A percentile compares a stretch with the other conserved stretches of the same genome.
Conservation (phyloP, 2,888 invertebrate genomes). For the Eupithecia inturbata region DNA sequence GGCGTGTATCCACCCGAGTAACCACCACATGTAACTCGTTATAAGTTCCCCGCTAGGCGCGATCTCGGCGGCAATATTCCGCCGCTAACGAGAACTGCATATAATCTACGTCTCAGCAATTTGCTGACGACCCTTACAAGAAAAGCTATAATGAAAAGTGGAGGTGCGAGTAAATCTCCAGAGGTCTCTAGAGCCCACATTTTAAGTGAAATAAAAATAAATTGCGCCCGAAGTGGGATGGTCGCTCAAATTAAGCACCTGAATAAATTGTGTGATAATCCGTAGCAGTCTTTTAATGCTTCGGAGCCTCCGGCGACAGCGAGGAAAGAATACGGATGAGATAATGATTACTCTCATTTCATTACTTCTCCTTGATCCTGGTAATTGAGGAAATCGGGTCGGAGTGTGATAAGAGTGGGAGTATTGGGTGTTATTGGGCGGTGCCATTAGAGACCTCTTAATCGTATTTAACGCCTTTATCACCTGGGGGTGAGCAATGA, state of each 20-base stretch:
- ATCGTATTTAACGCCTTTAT: slow-evolving; percentile 80
- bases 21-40: slow-evolving; percentile 70
- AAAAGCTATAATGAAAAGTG: slow-evolving; percentile 68
- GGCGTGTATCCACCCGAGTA: slow-evolving; percentile 51
- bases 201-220: slow-evolving; percentile 82
- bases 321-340: slow-evolving; percentile 75
- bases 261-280: slow-evolving; percentile 84
- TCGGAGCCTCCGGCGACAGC: slow-evolving; percentile 69
- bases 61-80: slow-evolving; percentile 46
- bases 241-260: slow-evolving; percentile 83
- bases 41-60: slow-evolving; percentile 62
- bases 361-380: slow-evolving; percentile 81
- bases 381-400: slow-evolving; percentile 82
- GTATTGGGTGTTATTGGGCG: slow-evolving; percentile 72
- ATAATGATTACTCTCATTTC: slow-evolving; percentile 83
- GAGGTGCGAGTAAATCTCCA: slow-evolving; percentile 65
- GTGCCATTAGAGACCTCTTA: slow-evolving; percentile 75
- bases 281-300: slow-evolving; percentile 80
- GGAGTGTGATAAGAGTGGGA: slow-evolving; percentile 73
- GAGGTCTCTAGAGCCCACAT: slow-evolving; percentile 56
- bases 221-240: slow-evolving; percentile 78
- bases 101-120: slow-evolving; percentile 40
- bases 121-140: slow-evolving; percentile 41
- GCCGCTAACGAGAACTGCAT: slow-evolving; percentile 53
- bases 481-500: slow-evolving; percentile 78